phyloP scores from a whole-genome alignment of 2,888 invertebrate species.

The Villa cingulata region DNA sequence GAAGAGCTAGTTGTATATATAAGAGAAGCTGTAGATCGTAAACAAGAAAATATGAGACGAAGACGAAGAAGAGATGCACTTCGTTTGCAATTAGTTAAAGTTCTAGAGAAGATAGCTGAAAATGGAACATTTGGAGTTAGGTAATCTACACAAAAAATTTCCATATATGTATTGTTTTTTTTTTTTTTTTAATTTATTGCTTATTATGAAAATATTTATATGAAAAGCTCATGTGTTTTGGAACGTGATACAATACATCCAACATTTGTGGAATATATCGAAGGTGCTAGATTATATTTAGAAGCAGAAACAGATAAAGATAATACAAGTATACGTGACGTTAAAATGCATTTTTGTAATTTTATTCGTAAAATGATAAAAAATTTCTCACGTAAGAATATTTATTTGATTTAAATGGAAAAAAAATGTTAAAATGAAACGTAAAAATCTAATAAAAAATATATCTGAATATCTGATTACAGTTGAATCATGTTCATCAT shows the following conservation, averaged over 20 bases:
- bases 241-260: constrained; percentile 76
- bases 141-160: constrained; percentile 27
- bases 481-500: constrained; percentile 77
- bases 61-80: constrained; percentile 82
- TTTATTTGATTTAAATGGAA: too few relatives aligned
- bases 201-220: constrained; percentile 13
- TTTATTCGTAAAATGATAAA: constrained; percentile 88
- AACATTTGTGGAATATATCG: constrained; percentile 86
- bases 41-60: constrained; percentile 92
- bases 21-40: constrained; percentile 90
- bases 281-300: constrained; percentile 80
- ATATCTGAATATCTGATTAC: constrained; percentile 16
- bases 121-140: constrained; percentile 75
- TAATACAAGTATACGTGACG: constrained; percentile 70
- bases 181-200: not conserved
- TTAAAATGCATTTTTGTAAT: constrained; percentile 86
- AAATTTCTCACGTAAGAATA: constrained; percentile 71
- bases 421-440: too few relatives aligned
- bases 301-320: constrained; percentile 93
- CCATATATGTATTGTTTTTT: too few relatives aligned
- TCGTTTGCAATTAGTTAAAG: constrained; percentile 77
- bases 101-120: constrained; percentile 84
- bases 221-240: constrained; percentile 70
- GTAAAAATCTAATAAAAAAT: too few relatives aligned
- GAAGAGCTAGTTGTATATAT: constrained; percentile 86